These are phyloP conservation scores for Globicephala melas DNA, from an alignment of 2,113 vertebrate genomes.

Conservation along the genomic window DNA sequence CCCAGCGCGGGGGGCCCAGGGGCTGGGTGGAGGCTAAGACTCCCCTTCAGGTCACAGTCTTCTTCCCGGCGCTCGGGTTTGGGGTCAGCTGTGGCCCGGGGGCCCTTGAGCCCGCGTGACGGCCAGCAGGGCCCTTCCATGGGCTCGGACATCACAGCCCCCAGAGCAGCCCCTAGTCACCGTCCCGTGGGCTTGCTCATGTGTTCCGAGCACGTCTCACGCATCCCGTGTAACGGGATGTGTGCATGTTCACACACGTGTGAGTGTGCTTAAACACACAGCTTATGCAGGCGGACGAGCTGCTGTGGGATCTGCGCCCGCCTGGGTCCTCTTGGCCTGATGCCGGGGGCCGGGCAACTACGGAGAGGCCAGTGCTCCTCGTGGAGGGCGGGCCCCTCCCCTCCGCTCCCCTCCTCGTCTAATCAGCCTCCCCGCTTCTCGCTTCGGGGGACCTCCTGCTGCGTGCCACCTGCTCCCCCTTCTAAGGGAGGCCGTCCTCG, in stretches of 20 bases:
- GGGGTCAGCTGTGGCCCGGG: too few relatives aligned
- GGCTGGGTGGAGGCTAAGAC: too few relatives aligned
- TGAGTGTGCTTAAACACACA: background rate
- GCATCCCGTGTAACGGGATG: background rate
- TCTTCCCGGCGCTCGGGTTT: too few relatives aligned
- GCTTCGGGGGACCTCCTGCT: background rate
- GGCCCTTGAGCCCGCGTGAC: too few relatives aligned
- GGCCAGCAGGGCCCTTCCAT: too few relatives aligned
- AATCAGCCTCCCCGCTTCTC: background rate
- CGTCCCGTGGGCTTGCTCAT: too few relatives aligned
- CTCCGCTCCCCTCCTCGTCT: background rate
- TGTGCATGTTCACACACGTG: background rate
- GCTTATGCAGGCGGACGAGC: background rate
- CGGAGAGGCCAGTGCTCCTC: background rate
- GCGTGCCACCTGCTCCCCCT: background rate
- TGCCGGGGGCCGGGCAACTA: background rate
- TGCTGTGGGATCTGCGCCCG: background rate
- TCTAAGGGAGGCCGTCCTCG: background rate
- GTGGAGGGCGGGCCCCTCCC: fast-evolving
- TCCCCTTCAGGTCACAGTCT: too few relatives aligned
- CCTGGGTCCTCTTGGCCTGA: background rate
- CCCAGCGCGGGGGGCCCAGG: too few relatives aligned
- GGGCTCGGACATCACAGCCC: too few relatives aligned
- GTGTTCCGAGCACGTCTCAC: background rate
- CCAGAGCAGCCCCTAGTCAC: too few relatives aligned